Evolutionary conservation across 2,113 vertebrate species (phyloP), one percentile per base, ranked within the genome.

Genomic region (Peromyscus leucopus): DNA sequence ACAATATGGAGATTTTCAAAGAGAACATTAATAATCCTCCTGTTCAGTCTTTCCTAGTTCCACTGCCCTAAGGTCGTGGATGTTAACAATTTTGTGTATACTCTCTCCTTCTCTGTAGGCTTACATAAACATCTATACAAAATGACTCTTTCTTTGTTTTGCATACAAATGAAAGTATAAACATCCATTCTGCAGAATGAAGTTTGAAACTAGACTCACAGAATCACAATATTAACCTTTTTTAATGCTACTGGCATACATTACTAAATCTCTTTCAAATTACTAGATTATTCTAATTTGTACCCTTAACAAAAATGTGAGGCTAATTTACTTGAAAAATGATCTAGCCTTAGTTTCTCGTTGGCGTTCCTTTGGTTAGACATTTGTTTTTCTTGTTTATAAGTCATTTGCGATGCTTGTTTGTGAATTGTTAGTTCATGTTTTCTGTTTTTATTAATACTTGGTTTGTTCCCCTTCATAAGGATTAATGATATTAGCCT

Each of bases 291-390:
- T 78, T 94, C 19, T 92, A 90, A 78, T 96, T 95, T 97, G 86
- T 91, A 79, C 10, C 11, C 39, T 91, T 2, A 1, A 74, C 94
- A 86, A 80, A 96, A 89, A 55, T 86, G 31, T 96, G 78, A 75
- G 61, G 59, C 76, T 95, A 95, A 95, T 95, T 95, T 96, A 90
- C 33, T 80, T 92, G 55, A 97, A 93, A 96, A 96, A 95, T 88
- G 22, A 36, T 71, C 82, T 93, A 92, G 63, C 15, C 8, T 69
- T 95, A 75, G 59, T 48, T 96, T 97, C 83, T 86, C 61, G 65
- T 97, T 95, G 95, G 51, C 65, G 93, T 95, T 91, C 65, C 69
- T 95, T 95, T 79, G 69, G 75, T 94, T 48, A 97, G 22, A 95
- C 28, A 87, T 90, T 96, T 96, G 51, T 65, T 96, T 97, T 94